phyloP scores from a whole-genome alignment of 1,140 invertebrate genomes.

The Uloborus diversus region DNA sequence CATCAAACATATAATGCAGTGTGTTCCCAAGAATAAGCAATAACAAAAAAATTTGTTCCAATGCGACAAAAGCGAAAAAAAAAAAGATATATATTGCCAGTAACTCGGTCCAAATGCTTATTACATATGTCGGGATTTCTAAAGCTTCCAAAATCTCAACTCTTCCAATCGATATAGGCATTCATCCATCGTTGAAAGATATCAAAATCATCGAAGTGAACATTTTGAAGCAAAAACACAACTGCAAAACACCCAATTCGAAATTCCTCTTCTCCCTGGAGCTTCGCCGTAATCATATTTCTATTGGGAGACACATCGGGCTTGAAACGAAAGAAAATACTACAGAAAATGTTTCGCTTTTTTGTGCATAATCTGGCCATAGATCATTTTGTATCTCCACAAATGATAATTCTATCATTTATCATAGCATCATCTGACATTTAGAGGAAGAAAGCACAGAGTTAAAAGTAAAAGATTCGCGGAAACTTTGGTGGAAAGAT shows the following conservation, averaged over 20 bases:
- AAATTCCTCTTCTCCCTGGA: neutral
- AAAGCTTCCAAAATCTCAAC: too few species aligned
- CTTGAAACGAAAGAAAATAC: neutral
- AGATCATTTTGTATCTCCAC: slow-evolving; percentile 46
- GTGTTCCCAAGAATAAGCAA: too few species aligned
- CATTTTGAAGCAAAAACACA: too few species aligned
- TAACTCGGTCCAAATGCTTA: too few species aligned
- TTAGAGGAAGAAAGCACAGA: slow-evolving; percentile 11
- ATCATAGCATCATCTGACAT: slow-evolving; percentile 54
- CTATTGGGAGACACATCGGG: neutral
- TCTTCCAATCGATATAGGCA: too few species aligned
- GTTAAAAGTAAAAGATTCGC: slow-evolving; percentile 6
- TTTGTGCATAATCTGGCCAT: slow-evolving; percentile 40
- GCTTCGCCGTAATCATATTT: neutral
- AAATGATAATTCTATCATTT: slow-evolving; percentile 54
- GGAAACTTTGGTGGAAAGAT: slow-evolving; percentile 14
- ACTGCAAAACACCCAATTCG: neutral
- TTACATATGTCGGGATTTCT: too few species aligned
- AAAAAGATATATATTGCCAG: too few species aligned
- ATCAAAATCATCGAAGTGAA: too few species aligned
- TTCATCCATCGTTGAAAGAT: too few species aligned
- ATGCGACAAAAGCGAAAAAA: too few species aligned
- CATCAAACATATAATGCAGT: too few species aligned
- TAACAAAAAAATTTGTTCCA: too few species aligned
- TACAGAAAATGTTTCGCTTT: slow-evolving; percentile 4